Percentiles rank a stretch among this genome's conserved stretches.
These are phyloP conservation scores for Phragmatobia fuliginosa DNA, from an alignment of 2,888 invertebrate genomes.

Conservation along the genomic window DNA sequence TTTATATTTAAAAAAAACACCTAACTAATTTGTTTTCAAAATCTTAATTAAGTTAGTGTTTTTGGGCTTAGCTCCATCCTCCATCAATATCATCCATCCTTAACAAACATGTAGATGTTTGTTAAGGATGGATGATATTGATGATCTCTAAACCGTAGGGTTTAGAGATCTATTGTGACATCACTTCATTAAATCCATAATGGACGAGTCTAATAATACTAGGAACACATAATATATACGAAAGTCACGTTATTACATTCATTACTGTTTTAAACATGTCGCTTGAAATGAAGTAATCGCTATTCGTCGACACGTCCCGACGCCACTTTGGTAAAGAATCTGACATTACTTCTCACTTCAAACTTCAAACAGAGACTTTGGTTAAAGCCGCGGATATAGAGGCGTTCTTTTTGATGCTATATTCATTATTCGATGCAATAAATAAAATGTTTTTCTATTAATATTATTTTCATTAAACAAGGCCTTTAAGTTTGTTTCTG, in stretches of 20 bases:
- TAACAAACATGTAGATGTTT: too few relatives aligned
- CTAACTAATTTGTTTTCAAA: too few relatives aligned
- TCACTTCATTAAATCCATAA: constrained; percentile 9
- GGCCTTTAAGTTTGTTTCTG: background rate
- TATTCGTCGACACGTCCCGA: constrained; percentile 60
- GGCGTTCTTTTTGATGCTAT: background rate
- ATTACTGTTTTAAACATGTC: constrained; percentile 41
- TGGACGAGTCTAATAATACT: constrained; percentile 19
- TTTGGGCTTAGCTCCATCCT: too few relatives aligned
- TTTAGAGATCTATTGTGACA: background rate
- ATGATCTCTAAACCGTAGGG: too few relatives aligned
- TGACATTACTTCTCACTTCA: constrained; percentile 6
- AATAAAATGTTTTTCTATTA: background rate
- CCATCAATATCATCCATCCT: too few relatives aligned
- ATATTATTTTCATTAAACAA: background rate
- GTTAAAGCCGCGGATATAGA: background rate
- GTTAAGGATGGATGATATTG: too few relatives aligned
- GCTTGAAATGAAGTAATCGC: constrained; percentile 63
- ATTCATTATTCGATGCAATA: background rate
- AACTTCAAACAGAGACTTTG: background rate
- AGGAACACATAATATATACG: constrained; percentile 15
- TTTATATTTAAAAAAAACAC: too few relatives aligned
- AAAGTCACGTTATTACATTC: constrained; percentile 36
- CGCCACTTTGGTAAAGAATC: constrained; percentile 43
- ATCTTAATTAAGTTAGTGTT: too few relatives aligned